Evolutionary conservation across 2,797 vertebrate species (phyloP).

Genomic region (Macrochelys suwanniensis): DNA sequence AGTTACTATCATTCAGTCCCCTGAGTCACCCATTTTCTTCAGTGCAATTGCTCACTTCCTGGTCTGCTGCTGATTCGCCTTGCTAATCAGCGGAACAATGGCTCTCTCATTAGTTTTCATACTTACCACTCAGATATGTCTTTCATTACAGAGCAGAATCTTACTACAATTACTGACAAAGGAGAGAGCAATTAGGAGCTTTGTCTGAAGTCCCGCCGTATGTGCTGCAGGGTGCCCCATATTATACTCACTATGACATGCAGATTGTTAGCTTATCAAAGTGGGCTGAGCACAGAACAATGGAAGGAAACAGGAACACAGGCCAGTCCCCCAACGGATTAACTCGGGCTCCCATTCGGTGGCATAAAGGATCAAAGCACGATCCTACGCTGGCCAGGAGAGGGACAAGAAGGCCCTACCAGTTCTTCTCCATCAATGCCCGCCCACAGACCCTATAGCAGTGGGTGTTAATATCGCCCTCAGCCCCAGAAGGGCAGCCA

Average conservation of each 20-base stretch:
- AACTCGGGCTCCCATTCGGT: not conserved
- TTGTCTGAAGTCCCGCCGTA: slow-evolving; percentile 5
- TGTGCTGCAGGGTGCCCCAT: not conserved
- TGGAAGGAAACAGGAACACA: not conserved
- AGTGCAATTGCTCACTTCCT: not conserved
- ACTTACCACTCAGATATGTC: not conserved
- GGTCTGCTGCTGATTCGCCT: not conserved
- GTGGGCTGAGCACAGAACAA: not conserved
- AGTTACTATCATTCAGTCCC: not conserved
- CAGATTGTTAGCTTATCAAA: not conserved
- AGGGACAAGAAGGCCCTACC: not conserved
- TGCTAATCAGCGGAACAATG: slow-evolving; percentile 10
- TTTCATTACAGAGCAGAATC: slow-evolving; percentile 47
- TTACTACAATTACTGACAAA: slow-evolving; percentile 50
- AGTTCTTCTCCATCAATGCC: not conserved
- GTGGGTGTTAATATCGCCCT: not conserved
- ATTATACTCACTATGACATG: not conserved
- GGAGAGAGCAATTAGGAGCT: slow-evolving; percentile 53
- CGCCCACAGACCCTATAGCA: not conserved
- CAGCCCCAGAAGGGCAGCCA: not conserved
- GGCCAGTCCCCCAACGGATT: not conserved
- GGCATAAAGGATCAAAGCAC: not conserved
- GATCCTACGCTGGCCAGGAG: not conserved
- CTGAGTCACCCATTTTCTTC: not conserved
- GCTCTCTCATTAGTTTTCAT: slow-evolving; percentile 7